Conservation (phyloP, 2,888 invertebrate genomes). For the Acleris literana region DNA sequence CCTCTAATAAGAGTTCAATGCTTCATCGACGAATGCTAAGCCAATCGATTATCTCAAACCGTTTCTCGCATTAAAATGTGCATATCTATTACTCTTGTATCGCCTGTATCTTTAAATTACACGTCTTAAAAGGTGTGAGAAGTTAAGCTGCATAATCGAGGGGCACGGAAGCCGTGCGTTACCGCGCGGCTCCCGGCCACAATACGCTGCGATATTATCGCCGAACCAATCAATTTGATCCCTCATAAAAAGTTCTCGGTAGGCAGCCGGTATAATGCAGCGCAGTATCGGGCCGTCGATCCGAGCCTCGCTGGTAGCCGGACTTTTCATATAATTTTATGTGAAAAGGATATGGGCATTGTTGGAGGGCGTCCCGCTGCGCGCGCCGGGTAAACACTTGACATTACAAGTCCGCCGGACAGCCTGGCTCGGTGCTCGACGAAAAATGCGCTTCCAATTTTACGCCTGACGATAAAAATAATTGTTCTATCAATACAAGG, state of each 20-base stretch:
- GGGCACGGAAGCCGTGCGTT: conserved; percentile 54
- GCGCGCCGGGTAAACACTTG: conserved; percentile 79
- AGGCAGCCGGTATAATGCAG: conserved; percentile 72
- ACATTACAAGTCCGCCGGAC: conserved; percentile 78
- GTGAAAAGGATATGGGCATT: conserved; percentile 83
- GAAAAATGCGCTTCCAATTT: conserved; percentile 81
- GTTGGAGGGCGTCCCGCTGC: conserved; percentile 77
- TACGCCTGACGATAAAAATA: conserved; percentile 77
- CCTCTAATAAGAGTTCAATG: conserved; percentile 32
- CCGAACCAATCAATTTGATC: conserved; percentile 83
- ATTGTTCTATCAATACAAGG: conserved; percentile 41
- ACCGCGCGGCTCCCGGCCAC: conserved; percentile 51
- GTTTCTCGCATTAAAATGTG: conserved; percentile 57
- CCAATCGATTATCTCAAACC: conserved; percentile 31
- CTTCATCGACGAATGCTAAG: conserved; percentile 30
- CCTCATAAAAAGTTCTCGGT: conserved; percentile 81
- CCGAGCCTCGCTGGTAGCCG: conserved; percentile 73
- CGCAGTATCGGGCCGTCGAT: conserved; percentile 74
- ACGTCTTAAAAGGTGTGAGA: conserved; percentile 71
- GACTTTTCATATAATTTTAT: conserved; percentile 82
- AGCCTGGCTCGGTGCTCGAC: conserved; percentile 44
- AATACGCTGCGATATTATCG: conserved; percentile 78
- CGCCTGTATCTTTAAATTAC: conserved; percentile 60
- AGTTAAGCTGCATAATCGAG: conserved; percentile 61
- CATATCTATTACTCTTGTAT: conserved; percentile 60